A percentile compares a stretch with the other conserved stretches of the same genome.
Conservation (phyloP, 1,140 invertebrate genomes). For the Paralvinella palmiformis region DNA sequence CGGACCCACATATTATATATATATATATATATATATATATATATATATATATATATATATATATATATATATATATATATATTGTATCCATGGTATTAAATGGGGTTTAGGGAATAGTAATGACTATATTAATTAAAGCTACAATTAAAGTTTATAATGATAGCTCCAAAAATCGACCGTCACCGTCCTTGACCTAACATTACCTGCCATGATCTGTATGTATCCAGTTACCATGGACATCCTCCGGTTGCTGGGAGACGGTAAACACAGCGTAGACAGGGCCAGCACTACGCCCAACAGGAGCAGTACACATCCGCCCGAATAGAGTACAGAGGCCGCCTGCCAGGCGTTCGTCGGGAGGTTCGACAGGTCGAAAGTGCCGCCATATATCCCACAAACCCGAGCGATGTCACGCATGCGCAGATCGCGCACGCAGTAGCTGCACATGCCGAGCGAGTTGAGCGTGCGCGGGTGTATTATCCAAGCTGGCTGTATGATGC, state of each 20-base stretch:
- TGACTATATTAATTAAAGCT: too few relatives aligned
- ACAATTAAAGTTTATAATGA: too few relatives aligned
- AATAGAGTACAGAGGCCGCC: slow-evolving; percentile 38
- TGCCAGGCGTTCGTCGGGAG: slow-evolving; percentile 42
- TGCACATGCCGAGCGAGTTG: not conserved
- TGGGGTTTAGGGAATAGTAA: too few relatives aligned
- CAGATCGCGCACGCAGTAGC: not conserved
- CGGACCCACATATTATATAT: too few relatives aligned
- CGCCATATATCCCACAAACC: slow-evolving; percentile 35
- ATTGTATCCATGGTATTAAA: too few relatives aligned
- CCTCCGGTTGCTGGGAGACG: slow-evolving; percentile 10
- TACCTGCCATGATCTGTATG: slow-evolving; percentile 38
- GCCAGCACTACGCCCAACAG: slow-evolving; percentile 30
- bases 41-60: too few relatives aligned
- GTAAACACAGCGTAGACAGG: slow-evolving; percentile 29
- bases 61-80: too few relatives aligned
- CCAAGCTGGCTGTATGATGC: not conserved
- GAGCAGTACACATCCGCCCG: slow-evolving; percentile 37
- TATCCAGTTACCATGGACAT: slow-evolving; percentile 33
- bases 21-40: too few relatives aligned
- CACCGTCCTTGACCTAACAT: too few relatives aligned
- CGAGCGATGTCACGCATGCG: not conserved
- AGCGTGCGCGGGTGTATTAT: not conserved
- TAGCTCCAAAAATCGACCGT: too few relatives aligned
- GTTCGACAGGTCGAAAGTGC: slow-evolving; percentile 28